Evolutionary conservation across 2,888 invertebrate species (phyloP), one percentile per base, ranked within the genome.

Genomic region (Subacronicta megacephala): DNA sequence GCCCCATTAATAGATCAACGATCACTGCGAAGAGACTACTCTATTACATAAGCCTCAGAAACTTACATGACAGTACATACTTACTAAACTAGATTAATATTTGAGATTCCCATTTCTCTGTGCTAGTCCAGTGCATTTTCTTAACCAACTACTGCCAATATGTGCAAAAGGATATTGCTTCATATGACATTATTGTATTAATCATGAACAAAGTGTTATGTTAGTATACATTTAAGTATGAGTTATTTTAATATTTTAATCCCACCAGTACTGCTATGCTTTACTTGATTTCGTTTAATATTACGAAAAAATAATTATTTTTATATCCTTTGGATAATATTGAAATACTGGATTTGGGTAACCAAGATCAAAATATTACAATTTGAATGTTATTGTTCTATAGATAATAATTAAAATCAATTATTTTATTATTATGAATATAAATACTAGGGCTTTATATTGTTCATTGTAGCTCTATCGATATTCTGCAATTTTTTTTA

Each of bases 111-210:
- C 15, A 45, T 53, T 63, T 66, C 40, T 51, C 47, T 9, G 42
- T 59, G 33, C 75, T 75, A 72, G 62, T 75, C 61, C 33, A 50
- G 59, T 57, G 70, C 70, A 75, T 72, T 75, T 74, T 50, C 10
- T 26, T 55, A 38, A 52, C 26, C 23, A 18, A 12, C 15, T 51
- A 15, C 26, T 52, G 37, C 35, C 35, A 17, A 1, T 23, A 36
- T 18, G 16, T 49, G 40, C 26, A 29, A 43, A 62, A 57, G 64
- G 59, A 63, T 60, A 71, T 62, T 65, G 59, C 59, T 60, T 42
- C 58, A 65, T 58, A 20, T 40, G 54, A 56, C 43, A 37, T 45
- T 62, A 18, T 62, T 47, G 60, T 33, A 37, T 13, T 46, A 37
- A 62, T 52, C 57, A 63, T 56, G 71, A 73, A 67, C 70, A 67